Base-by-base conservation (phyloP, 2,888 invertebrate genomes). In the Anthoptus insignis region DNA sequence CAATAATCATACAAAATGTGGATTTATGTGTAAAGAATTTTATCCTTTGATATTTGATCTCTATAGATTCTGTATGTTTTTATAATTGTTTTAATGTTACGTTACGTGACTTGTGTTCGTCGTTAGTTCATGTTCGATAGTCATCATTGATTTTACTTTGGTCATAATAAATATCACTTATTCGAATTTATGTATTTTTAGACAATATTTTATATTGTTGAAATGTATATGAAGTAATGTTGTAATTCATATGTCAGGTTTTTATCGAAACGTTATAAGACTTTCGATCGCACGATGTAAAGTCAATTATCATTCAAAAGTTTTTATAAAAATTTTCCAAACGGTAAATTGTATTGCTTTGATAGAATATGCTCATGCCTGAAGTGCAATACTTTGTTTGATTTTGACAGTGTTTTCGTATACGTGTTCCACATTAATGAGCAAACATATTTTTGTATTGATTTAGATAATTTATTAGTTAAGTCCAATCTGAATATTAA, bases 101-200 rank as follows among this genome's bases (percentile, higher is more conserved):
- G 78, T 76, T 77, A 79, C 70, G 70, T 78, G 79, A 79, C 79
- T 79, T 75, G 70, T 67, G 74, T 75, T 73, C 73, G 74, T 69
- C 63, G 61, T 69, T 73, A 72, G 73, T 81, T 82, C 79, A 83
- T 84, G 80, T 80, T 81, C 22, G n/a, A 50, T 59, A 64, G 32
- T 52, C 57, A 61, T 65, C 16, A 45, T 60, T 24, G 74, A 52
- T 32, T 60, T 66, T 52, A 29, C 45, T 58, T 61, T 63, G 75
- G 76, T 78, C 70, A 70, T 81, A 80, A 74, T n/a, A 74, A 73
- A 78, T 83, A 81, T 83, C 81, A 81, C 80, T 80, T 67, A 73
- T 86, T 88, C 84, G 88, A 88, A 88, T 86, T 88, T 84, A 85
- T 84, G 80, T 88, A 87, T 84, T 86, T 89, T 90, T 89, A 87